Base-by-base conservation (phyloP, 2,888 invertebrate genomes). In the Mesochorus sp. region DNA sequence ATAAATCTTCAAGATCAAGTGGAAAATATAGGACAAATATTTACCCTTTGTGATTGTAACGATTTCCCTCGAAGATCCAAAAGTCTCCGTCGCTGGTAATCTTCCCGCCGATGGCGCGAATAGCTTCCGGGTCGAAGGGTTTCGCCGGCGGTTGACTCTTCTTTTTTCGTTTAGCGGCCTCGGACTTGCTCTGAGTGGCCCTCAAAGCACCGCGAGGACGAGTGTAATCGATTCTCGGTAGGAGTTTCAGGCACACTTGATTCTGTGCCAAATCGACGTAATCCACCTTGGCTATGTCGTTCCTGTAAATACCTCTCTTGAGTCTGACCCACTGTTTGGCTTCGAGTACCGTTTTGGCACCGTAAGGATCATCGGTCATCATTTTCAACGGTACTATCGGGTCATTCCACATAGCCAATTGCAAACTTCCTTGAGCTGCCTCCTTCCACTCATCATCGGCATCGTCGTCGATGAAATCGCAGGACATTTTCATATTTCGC, bases 321-420 rank as follows among this genome's bases (percentile, higher is more conserved):
- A 99, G 91, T 49, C 99, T 94, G 1, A 99, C 99, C 98, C 99
- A 99, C 85, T 98, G 97, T 84, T 98, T 98, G 0, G 97, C 95
- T 90, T 98, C 98, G 19, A 99, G 92, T 1, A 96, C 96, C 0
- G 97, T 95, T 88, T 99, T 99, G 0, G 99, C 97, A 0, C 99
- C 99, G 83, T 98, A 94, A 28, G 99, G 91, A 0, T 99, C 99
- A 91, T 99, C 99, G 0, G 99, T 99, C 99, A 99, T 99, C 92
- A 99, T 99, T 87, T 98, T 98, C 81, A 99, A 99, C 0, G 99
- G 99, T 0, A 99, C 99, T 99, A 99, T 99, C 90, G 94, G 94
- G 84, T 99, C 99, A 85, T 97, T 96, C 95, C 96, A 98, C 79
- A 95, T 94, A n/a, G 98, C 99, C 94, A 97, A 95, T 77, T 96